A percentile compares a stretch with the other conserved stretches of the same genome.
Conservation (phyloP, 2,113 vertebrate species). For the Sinocyclocheilus maitianheensis region DNA sequence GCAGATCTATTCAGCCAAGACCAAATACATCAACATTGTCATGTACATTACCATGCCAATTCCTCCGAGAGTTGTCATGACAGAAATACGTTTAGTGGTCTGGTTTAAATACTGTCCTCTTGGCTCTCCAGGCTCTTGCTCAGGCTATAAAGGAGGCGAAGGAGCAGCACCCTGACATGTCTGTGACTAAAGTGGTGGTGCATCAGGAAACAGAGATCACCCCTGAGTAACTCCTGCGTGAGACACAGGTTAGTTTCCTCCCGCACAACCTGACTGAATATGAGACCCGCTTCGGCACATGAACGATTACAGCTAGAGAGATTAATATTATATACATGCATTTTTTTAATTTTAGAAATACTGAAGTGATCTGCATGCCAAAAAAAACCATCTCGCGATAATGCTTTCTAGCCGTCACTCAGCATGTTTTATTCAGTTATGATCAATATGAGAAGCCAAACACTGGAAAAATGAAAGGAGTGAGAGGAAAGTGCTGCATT, state of each 20-base stretch:
- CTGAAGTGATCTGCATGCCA: background rate
- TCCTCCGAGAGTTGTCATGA: too few species aligned
- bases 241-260: constrained; percentile 45
- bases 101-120: background rate
- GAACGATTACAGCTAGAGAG: background rate
- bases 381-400: background rate
- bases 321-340: background rate
- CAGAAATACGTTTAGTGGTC: background rate
- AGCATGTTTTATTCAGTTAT: background rate
- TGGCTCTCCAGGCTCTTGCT: constrained; percentile 83
- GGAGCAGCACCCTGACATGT: constrained; percentile 98
- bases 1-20: too few species aligned
- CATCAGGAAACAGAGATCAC: constrained; percentile 96
- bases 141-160: constrained; percentile 97
- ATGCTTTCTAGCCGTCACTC: background rate
- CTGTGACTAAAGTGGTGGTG: constrained; percentile 97
- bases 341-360: background rate
- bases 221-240: constrained; percentile 77
- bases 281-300: too few species aligned
- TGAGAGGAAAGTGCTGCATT: background rate
- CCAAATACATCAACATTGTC: too few species aligned
- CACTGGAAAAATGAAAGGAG: background rate
- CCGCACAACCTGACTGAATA: background rate
- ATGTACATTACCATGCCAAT: too few species aligned
- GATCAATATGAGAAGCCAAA: background rate